Evolutionary conservation across 2,113 vertebrate genomes (phyloP), one percentile per base, ranked within the genome.

Genomic region (Sinocyclocheilus rhinocerous): DNA sequence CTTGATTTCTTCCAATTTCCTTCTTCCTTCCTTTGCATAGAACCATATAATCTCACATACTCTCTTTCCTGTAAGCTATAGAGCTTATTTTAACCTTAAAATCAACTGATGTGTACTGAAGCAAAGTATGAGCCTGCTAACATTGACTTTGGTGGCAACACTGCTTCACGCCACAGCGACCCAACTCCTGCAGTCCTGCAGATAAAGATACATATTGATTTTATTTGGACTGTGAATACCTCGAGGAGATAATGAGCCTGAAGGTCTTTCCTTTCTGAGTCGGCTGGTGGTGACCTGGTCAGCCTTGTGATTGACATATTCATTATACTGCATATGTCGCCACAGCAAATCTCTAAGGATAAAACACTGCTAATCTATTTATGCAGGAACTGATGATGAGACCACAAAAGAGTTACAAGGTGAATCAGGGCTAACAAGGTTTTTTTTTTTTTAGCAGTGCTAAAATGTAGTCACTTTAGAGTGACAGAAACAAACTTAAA

Each of bases 301-400:
- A 57, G 63, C 4, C 13, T 65, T 50, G 81, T 18, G 67, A 73
- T 18, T 84, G 81, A 59, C 69, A 80, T 12, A 70, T 72, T 69
- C 59, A 80, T 81, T 81, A 24, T 76, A 24, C 45, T 61, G 15
- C 81, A 76, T 29, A 61, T 73, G 26, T 24, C n/a, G 76, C 55
- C 9, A 36, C n/a, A 4, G 42, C 12, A 24, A 48, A 33, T 73
- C 78, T 65, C 20, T 10, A 10, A 18, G 57, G 39, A 36, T 84
- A n/a, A 57, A 57, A 22, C 50, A 20, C 33, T 16, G 63, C 76
- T 81, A 83, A 84, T 87, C 67, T 69, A 67, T 67, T 76, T 42
- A 22, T 45, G 24, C 50, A 55, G 50, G 26, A 20, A 36, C 73
- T 55, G 76, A 55, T 20, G 52, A 77, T 77, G 76, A 20, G 76